Evolutionary conservation across 1,140 invertebrate genomes (phyloP).

Genomic region (Nixonia krombeini): DNA sequence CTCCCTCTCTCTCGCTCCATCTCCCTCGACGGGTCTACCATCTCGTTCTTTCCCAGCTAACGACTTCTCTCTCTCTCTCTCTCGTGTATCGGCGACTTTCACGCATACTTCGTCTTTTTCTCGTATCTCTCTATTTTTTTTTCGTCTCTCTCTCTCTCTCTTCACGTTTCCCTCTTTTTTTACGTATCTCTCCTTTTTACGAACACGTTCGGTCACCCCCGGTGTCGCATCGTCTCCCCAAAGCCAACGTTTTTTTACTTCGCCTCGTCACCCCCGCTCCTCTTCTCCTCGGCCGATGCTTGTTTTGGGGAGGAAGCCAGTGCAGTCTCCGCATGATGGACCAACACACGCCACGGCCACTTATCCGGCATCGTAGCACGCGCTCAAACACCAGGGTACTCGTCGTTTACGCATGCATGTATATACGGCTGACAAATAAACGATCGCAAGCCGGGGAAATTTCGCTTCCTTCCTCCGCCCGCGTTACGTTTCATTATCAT

Average conservation of each 20-base stretch:
- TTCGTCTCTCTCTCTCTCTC: too few relatives aligned
- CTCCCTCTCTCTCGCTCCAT: too few relatives aligned
- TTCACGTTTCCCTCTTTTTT: too few relatives aligned
- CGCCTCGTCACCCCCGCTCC: slow-evolving; percentile 8
- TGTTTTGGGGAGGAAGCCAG: slow-evolving; percentile 58
- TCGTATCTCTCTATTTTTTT: slow-evolving; percentile 25
- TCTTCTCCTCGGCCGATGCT: slow-evolving; percentile 36
- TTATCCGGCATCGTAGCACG: not conserved
- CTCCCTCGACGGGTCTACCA: too few relatives aligned
- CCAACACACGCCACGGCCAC: slow-evolving; percentile 26
- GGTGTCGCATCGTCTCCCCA: slow-evolving; percentile 58
- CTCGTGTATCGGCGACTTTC: slow-evolving; percentile 26
- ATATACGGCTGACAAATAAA: slow-evolving; percentile 13
- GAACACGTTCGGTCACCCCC: slow-evolving; percentile 62
- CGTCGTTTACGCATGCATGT: slow-evolving; percentile 9
- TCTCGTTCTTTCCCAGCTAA: too few relatives aligned
- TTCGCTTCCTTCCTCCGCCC: slow-evolving; percentile 1
- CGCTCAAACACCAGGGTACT: not conserved
- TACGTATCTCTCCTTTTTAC: slow-evolving; percentile 39
- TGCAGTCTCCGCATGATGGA: slow-evolving; percentile 35
- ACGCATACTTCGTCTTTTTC: slow-evolving; percentile 11
- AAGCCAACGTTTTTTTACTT: slow-evolving; percentile 39
- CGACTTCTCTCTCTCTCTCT: slow-evolving; percentile 34
- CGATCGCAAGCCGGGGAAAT: not conserved
- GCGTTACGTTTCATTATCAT: slow-evolving; percentile 64